A percentile compares a stretch with the other conserved stretches of the same genome.
These are phyloP conservation scores for Pycnonotus jocosus DNA, from an alignment of 2,113 vertebrate species.

Conservation along the genomic window DNA sequence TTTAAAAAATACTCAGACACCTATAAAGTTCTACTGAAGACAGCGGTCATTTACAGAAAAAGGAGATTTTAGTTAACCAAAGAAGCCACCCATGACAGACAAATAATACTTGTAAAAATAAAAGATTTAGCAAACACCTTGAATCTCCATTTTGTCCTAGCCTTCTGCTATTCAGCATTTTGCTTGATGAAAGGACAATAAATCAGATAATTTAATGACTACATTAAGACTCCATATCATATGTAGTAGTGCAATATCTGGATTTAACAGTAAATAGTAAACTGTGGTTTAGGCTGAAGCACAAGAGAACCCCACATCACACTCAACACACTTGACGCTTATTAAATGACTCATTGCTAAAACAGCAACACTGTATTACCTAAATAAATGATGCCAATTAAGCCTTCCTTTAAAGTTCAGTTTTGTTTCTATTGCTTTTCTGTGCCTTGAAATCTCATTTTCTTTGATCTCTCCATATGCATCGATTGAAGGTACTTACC, in stretches of 20 bases:
- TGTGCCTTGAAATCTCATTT: not conserved
- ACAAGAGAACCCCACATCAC: not conserved
- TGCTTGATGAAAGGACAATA: conserved; percentile 44
- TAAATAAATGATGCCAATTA: not conserved
- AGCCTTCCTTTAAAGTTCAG: not conserved
- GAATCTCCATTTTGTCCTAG: conserved; percentile 60
- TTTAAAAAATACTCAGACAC: not conserved
- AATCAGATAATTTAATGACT: conserved; percentile 3
- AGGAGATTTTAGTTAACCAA: not conserved
- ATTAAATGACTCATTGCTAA: not conserved
- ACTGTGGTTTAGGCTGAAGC: not conserved
- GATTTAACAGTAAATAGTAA: not conserved
- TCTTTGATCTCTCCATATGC: not conserved
- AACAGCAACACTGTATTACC: not conserved
- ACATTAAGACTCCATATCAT: not conserved
- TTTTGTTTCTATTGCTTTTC: not conserved
- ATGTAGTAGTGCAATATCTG: not conserved
- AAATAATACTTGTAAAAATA: conserved; percentile 13
- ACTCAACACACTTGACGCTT: not conserved
- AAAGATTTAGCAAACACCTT: conserved; percentile 51
- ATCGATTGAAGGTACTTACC: conserved; percentile 67
- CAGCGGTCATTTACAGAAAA: conserved; percentile 30
- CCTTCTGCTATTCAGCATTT: conserved; percentile 44
- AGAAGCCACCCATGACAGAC: conserved; percentile 29
- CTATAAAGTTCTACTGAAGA: conserved; percentile 48